Evolutionary conservation across 2,888 invertebrate species (phyloP).

Genomic region (Saturnia pavonia): DNA sequence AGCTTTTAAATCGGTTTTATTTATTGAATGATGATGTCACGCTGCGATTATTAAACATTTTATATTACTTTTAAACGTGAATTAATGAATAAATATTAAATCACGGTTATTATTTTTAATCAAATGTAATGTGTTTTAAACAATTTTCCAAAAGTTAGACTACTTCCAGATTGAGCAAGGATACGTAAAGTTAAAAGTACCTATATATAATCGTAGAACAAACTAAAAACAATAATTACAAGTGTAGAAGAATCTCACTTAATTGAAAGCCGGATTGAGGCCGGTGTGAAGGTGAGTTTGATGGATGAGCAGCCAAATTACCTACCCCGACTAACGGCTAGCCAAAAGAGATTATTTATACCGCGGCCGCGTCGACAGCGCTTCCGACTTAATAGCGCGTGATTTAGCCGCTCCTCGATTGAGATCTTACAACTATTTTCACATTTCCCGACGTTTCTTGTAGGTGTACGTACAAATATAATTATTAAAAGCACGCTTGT

Average conservation of each 20-base stretch:
- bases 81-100: no score
- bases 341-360: conserved; percentile 74
- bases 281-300: conserved; percentile 62
- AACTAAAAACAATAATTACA: conserved; percentile 2
- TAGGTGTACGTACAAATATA: not conserved
- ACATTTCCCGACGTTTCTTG: conserved; percentile 22
- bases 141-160: no score
- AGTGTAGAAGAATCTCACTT: conserved; percentile 36
- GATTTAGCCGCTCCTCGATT: conserved; percentile 56
- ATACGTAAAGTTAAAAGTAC: no score
- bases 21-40: no score
- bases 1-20: no score
- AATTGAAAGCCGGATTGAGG: conserved; percentile 70
- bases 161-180: no score
- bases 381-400: conserved; percentile 67
- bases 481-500: not conserved
- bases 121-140: no score
- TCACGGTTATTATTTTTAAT: no score
- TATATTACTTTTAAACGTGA: no score
- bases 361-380: conserved; percentile 66
- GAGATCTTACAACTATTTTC: conserved; percentile 34
- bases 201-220: not conserved
- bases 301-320: conserved; percentile 75
- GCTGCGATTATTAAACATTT: no score
- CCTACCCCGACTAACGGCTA: conserved; percentile 61